Percentiles rank a stretch among this genome's conserved stretches.
These are phyloP conservation scores for Craseonycteris thonglongyai DNA, from an alignment of 2,113 vertebrate species.

Conservation along the genomic window DNA sequence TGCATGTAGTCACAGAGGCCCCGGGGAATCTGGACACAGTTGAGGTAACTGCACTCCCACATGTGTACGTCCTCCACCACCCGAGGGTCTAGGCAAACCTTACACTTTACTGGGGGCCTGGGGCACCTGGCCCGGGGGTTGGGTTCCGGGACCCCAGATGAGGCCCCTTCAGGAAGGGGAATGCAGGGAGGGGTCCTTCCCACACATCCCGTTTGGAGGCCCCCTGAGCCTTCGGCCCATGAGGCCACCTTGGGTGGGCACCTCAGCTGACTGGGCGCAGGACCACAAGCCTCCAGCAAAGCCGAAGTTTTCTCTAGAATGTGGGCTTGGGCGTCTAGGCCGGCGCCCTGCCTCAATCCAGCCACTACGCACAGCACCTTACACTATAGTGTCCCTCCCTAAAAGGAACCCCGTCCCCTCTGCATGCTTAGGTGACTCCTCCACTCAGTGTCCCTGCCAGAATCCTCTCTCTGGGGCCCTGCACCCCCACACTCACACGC, in stretches of 20 bases:
- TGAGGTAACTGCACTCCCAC: background rate
- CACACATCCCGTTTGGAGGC: background rate
- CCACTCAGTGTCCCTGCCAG: background rate
- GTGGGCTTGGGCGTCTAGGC: background rate
- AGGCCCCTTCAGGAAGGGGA: background rate
- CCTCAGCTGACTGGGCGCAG: too few species aligned
- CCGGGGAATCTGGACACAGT: background rate
- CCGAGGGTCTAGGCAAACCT: background rate
- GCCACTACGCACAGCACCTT: background rate
- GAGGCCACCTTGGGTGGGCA: background rate
- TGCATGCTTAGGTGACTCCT: background rate
- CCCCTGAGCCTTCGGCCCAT: background rate
- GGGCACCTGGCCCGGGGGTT: background rate
- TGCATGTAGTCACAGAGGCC: background rate
- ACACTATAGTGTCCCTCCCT: accelerated
- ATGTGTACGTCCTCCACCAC: background rate
- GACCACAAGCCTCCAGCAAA: background rate
- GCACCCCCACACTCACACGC: background rate
- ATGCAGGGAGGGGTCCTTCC: background rate
- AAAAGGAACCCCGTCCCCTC: accelerated
- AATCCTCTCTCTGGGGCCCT: background rate
- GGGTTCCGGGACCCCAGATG: background rate
- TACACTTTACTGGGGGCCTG: background rate
- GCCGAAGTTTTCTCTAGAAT: background rate
- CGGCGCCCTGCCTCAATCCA: background rate